Percentiles rank a stretch among this genome's conserved stretches.
These are phyloP conservation scores for Notothenia coriiceps DNA, from an alignment of 2,113 vertebrate species.

Conservation along the genomic window DNA sequence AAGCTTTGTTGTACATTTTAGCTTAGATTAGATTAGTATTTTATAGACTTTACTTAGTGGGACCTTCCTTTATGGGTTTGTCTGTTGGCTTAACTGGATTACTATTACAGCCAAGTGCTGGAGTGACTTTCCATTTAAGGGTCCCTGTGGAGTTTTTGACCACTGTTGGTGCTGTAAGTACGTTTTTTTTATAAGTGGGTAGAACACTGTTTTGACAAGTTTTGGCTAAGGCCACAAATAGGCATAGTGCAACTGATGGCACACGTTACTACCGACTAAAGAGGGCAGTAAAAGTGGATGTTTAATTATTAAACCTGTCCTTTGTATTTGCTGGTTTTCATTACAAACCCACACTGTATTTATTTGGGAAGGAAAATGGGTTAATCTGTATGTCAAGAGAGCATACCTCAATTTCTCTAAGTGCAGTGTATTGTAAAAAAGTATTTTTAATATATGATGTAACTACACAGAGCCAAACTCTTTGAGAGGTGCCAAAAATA, in stretches of 20 bases:
- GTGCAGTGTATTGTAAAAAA: not conserved
- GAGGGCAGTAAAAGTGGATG: not conserved
- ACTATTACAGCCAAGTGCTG: not conserved
- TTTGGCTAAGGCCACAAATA: not conserved
- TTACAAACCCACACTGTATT: too few species aligned
- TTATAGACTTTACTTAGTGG: not conserved
- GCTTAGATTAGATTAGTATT: not conserved
- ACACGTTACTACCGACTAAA: not conserved
- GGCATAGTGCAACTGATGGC: not conserved
- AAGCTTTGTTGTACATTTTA: not conserved
- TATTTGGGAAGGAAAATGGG: not conserved
- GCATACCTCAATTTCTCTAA: not conserved
- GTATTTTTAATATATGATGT: not conserved
- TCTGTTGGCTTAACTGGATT: slow-evolving; percentile 2
- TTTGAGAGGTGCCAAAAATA: slow-evolving; percentile 13
- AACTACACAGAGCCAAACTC: slow-evolving; percentile 11
- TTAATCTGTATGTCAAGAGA: not conserved
- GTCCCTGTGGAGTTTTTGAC: slow-evolving; percentile 18
- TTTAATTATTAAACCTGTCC: not conserved
- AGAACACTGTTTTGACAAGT: not conserved
- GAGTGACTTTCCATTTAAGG: slow-evolving; percentile 1
- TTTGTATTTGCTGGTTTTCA: not conserved
- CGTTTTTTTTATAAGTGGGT: not conserved
- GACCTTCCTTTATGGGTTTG: not conserved
- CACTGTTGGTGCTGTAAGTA: not conserved